A percentile compares a stretch with the other conserved stretches of the same genome.
Conservation (phyloP, 2,113 vertebrate genomes). For the Peucedramus taeniatus region DNA sequence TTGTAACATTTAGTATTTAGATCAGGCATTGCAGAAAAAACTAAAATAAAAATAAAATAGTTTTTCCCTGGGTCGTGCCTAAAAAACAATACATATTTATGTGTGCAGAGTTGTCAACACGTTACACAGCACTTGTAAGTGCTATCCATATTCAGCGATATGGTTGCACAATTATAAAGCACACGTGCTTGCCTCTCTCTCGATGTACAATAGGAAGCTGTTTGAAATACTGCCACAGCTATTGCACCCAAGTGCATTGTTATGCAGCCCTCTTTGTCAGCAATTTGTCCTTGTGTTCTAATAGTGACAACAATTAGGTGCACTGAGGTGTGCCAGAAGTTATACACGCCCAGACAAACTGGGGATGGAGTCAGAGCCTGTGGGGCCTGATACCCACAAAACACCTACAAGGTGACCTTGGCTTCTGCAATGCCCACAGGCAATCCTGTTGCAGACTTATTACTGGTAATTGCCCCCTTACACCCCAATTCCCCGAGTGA, state of each 20-base stretch:
- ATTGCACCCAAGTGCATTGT: conserved; percentile 53
- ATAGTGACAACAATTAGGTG: conserved; percentile 26
- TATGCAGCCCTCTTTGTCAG: conserved; percentile 41
- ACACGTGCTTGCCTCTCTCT: conserved; percentile 21
- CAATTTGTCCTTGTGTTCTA: conserved; percentile 53
- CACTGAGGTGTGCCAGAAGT: conserved; percentile 22
- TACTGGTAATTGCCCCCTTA: neutral
- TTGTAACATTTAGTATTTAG: neutral
- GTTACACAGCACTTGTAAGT: conserved; percentile 17
- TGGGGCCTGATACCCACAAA: neutral
- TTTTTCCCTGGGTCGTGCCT: conserved; percentile 6
- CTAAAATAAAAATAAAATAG: neutral
- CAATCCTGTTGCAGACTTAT: neutral
- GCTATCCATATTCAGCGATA: conserved; percentile 46
- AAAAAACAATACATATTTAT: conserved; percentile 56
- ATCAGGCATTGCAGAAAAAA: neutral
- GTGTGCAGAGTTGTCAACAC: conserved; percentile 27
- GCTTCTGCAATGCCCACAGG: neutral
- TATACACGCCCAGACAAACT: neutral
- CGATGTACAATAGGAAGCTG: conserved; percentile 16
- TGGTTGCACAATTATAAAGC: conserved; percentile 45
- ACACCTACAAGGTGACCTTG: neutral
- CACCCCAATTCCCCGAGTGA: neutral
- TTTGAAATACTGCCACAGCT: conserved; percentile 41
- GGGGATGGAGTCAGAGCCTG: neutral